These are phyloP conservation scores for Philopedon plagiatum DNA, from an alignment of 2,888 invertebrate species.

Conservation along the genomic window DNA sequence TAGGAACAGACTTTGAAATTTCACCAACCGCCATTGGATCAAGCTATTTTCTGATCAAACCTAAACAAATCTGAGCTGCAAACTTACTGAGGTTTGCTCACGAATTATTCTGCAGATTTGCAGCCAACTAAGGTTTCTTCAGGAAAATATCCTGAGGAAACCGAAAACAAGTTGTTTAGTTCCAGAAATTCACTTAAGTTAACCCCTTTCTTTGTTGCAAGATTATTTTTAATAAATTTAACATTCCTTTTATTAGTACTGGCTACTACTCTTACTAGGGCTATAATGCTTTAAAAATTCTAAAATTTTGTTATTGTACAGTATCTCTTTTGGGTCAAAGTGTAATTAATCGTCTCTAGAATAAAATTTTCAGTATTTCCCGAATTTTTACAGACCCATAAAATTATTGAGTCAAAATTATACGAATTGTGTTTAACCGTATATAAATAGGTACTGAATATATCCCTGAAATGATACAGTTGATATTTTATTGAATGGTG, in stretches of 20 bases:
- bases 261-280: conserved; percentile 33
- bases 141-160: too few relatives aligned
- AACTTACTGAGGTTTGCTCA: too few relatives aligned
- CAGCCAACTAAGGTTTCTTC: too few relatives aligned
- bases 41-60: too few relatives aligned
- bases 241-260: conserved; percentile 25
- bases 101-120: too few relatives aligned
- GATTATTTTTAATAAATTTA: conserved; percentile 3
- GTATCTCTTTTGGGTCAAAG: neutral
- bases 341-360: conserved; percentile 2
- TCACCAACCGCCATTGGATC: too few relatives aligned
- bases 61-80: too few relatives aligned
- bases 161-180: too few relatives aligned
- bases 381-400: conserved; percentile 17
- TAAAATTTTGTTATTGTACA: neutral
- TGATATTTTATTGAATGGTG: conserved; percentile 35
- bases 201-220: neutral
- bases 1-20: too few relatives aligned
- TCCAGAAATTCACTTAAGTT: too few relatives aligned
- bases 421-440: conserved; percentile 21
- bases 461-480: conserved; percentile 23
- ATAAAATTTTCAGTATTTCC: conserved; percentile 13
- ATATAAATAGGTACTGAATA: conserved; percentile 25
- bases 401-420: conserved; percentile 25
- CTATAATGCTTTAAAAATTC: neutral